A percentile compares a stretch with the other conserved stretches of the same genome.
Evolutionary conservation across 2,113 vertebrate genomes (phyloP).

Genomic region (Ibidorhyncha struthersii): DNA sequence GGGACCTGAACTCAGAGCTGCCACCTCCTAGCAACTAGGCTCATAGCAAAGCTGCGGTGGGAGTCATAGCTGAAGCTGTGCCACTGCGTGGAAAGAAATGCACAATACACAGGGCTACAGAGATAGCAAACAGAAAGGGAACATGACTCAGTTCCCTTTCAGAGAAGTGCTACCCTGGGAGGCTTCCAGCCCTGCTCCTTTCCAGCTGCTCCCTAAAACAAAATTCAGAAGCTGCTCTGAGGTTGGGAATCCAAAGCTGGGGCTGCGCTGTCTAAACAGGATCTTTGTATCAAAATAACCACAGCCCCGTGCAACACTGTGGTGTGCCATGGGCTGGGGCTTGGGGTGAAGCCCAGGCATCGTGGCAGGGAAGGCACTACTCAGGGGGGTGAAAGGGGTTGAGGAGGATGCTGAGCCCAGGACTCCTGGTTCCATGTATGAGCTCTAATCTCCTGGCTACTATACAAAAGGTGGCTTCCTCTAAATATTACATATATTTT

Average conservation of each 20-base stretch:
- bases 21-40: conserved; percentile 59
- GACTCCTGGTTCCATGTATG: neutral
- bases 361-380: neutral
- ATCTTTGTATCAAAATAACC: neutral
- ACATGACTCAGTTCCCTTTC: neutral
- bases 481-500: neutral
- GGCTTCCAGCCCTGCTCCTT: neutral
- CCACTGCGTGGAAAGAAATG: neutral
- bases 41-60: neutral
- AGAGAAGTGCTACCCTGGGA: neutral
- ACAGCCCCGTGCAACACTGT: rapidly evolving
- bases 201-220: neutral
- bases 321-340: rapidly evolving
- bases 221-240: neutral
- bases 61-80: neutral
- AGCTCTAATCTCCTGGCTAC: neutral
- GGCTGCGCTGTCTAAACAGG: rapidly evolving
- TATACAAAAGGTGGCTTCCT: neutral
- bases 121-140: neutral
- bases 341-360: rapidly evolving
- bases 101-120: neutral
- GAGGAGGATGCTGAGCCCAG: neutral
- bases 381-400: too few relatives aligned
- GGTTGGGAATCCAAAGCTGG: neutral
- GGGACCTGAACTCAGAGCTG: conserved; percentile 3